A percentile compares a stretch with the other conserved stretches of the same genome.
Conservation (phyloP, 1,140 invertebrate species). For the Scaptomyza pallida region DNA sequence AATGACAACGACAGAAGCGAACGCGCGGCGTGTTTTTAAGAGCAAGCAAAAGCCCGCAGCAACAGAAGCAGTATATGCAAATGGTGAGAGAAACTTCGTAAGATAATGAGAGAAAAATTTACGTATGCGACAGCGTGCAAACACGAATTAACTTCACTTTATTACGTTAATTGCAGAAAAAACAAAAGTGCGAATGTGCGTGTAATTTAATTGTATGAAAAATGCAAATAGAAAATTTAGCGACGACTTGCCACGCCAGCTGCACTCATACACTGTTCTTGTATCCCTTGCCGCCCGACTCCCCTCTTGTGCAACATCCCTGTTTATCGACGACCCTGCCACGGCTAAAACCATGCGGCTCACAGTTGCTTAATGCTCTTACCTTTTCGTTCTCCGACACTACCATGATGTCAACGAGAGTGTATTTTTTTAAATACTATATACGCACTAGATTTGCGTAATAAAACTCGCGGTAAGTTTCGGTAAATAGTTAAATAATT, state of each 20-base stretch:
- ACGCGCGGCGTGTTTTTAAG: constrained; percentile 45
- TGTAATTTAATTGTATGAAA: constrained; percentile 41
- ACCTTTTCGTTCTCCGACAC: constrained; percentile 75
- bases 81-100: constrained; percentile 43
- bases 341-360: constrained; percentile 72
- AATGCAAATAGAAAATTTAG: constrained; percentile 50
- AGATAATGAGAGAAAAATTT: constrained; percentile 41
- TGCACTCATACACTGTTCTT: constrained; percentile 42
- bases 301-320: constrained; percentile 74
- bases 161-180: constrained; percentile 35
- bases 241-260: constrained; percentile 66
- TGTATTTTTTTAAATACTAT: constrained; percentile 31
- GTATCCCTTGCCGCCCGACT: constrained; percentile 32
- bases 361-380: constrained; percentile 43
- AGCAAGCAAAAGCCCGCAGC: constrained; percentile 44
- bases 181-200: constrained; percentile 23
- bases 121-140: constrained; percentile 60
- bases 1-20: constrained; percentile 33
- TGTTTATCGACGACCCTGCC: constrained; percentile 65
- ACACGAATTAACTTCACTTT: constrained; percentile 43
- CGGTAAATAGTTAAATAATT: constrained; percentile 56
- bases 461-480: constrained; percentile 24
- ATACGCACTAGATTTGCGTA: constrained; percentile 63
- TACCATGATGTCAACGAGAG: constrained; percentile 58
- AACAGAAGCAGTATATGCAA: constrained; percentile 61